Evolutionary conservation across 2,888 invertebrate species (phyloP), one percentile per base, ranked within the genome.

Genomic region (Adineta ricciae): DNA sequence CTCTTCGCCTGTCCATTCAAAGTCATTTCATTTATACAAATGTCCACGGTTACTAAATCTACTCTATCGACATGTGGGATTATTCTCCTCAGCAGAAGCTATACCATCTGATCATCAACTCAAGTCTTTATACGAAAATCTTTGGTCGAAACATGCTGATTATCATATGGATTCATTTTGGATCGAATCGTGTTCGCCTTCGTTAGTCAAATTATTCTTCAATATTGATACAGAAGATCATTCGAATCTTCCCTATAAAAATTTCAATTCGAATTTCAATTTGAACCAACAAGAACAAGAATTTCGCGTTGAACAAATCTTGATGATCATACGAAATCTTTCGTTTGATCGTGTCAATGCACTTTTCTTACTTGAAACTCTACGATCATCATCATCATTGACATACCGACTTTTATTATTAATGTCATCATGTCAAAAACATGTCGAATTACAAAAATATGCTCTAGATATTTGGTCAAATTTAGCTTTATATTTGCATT

Each of bases 321-420:
- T 96, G 0, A 94, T 95, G 49, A 95, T 98, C 82, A 92, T 98
- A 83, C 93, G 97, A 85, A 97, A 97, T 89, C 92, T 98, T 85
- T 96, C 97, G 86, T 99, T 98, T 90, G 96, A 96, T 87, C 94
- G 95, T 41, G 95, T 95, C 87, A 98, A 98, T 89, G 92, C 95
- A 56, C 92, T 93, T 86, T 92, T 8, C 41, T 11, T 78, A 78
- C 41, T 78, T 41, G 73, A 36, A 24, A 19, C 36, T 38, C 2
- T 41, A 78, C 36, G 38, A 41, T n/a, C 36, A 78, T 38, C 36
- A 38, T 38, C 38, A 78, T 41, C 36, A 41, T 14, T 41, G n/a
- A 78, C 41, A 1, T 78, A 78, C 24, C 19, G 7, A 78, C 41
- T 78, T 78, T 41, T 78, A 78, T n/a, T 78, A 78, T 78, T 78